Base-by-base conservation (phyloP, 2,113 vertebrate genomes). In the Pluvianellus socialis region DNA sequence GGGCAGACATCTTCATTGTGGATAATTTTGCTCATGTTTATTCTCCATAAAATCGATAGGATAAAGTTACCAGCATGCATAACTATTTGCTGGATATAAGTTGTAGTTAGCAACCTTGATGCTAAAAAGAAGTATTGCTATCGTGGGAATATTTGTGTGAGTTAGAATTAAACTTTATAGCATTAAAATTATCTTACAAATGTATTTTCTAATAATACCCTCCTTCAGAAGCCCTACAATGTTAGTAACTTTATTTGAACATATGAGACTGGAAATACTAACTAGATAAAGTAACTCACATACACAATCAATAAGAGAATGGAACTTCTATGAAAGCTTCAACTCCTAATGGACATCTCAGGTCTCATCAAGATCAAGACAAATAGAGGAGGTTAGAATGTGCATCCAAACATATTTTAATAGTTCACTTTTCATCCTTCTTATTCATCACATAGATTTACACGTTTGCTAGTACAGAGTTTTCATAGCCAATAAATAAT, bases 1-100 rank as follows among this genome's bases (percentile, higher is more conserved):
- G 8, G 18, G 23, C 65, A 49, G 6, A 23, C 7, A 45, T 56
- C 0, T 0, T 40, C 12, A 75, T 10, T 61, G 8, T 14, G 42
- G 62, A 58, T 66, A 75, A 56, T 10, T 79, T 83, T 1, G 0
- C 4, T 79, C 12, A 19, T 15, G 45, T 20, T 79, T 61, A 52
- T 68, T 65, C n/a, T 45, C 13, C 14, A 21, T 22, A 1, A 77
- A 79, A 74, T 79, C 40, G 79, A 14, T 22, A 79, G 8, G 18
- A 19, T 45, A 55, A 91, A 76, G 38, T 53, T 28, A 50, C 23
- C 32, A n/a, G 3, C 14, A 59, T 55, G 18, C 7, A 47, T 40
- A 50, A 32, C 7, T 68, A 7, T 66, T 89, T 82, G 14, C 26
- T 65, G 49, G n/a, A 38, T 44, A 12, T 4, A 45, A 45, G 4